These are phyloP conservation scores for Porites cylindrica DNA, from an alignment of 92 coral and sea anemone species.

Conservation along the genomic window DNA sequence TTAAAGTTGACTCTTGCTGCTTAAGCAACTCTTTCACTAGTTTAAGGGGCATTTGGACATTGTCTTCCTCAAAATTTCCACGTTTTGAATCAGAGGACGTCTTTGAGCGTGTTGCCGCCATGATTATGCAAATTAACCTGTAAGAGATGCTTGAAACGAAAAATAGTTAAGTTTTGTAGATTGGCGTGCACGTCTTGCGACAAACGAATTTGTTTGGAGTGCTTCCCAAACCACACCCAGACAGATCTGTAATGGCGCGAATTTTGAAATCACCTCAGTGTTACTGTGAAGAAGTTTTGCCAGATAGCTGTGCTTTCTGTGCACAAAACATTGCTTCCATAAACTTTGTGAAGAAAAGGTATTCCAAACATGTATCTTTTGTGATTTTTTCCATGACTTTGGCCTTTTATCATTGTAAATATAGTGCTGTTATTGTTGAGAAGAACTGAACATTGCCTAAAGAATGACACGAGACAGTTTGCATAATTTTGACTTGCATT, in stretches of 20 bases:
- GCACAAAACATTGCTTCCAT: conserved; percentile 36
- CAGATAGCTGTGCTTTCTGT: conserved; percentile 29
- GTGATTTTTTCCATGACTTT: conserved; percentile 24
- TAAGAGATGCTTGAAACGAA: conserved; percentile 22
- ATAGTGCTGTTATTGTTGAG: conserved; percentile 50
- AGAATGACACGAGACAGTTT: conserved; percentile 37
- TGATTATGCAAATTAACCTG: too few species aligned
- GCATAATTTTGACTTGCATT: conserved; percentile 22
- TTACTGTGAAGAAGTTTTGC: conserved; percentile 21
- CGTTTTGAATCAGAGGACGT: too few species aligned
- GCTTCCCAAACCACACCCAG: conserved; percentile 39
- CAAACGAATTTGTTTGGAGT: conserved; percentile 35
- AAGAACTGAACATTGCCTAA: conserved; percentile 48
- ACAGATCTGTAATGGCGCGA: conserved; percentile 37
- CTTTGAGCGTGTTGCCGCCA: too few species aligned
- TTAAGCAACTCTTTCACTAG: too few species aligned
- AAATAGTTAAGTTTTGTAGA: conserved; percentile 8
- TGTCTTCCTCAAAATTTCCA: too few species aligned
- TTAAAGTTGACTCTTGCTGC: too few species aligned
- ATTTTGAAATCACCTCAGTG: conserved; percentile 10
- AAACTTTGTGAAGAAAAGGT: conserved; percentile 32
- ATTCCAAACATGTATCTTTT: conserved; percentile 24
- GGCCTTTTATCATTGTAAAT: conserved; percentile 33
- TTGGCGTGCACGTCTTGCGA: conserved; percentile 13
- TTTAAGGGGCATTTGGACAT: too few species aligned